Evolutionary conservation across 2,888 invertebrate species (phyloP), one percentile per base, ranked within the genome.

Genomic region (Scaptomyza caliginosa): DNA sequence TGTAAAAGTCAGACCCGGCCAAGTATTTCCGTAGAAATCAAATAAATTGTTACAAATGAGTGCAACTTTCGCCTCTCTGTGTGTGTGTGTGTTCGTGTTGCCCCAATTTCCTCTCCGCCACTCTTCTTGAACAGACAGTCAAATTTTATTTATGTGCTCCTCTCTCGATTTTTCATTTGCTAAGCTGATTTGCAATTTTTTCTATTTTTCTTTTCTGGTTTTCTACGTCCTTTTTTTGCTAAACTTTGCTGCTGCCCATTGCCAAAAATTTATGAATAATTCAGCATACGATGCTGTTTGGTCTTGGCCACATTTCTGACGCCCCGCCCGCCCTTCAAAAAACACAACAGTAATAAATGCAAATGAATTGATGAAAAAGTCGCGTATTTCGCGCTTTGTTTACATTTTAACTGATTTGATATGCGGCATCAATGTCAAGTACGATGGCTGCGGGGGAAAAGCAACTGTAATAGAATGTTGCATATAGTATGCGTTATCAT

Each of bases 31-130:
- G 64, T 55, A 56, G 56, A 69, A 77, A 83, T 79, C 80, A 86
- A 87, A 84, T 83, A 84, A 84, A 84, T 84, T 86, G 86, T 72
- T 82, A 84, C 86, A 86, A 84, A 84, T 87, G 83, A 87, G 86
- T 73, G 84, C 77, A 86, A 75, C 77, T 87, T 85, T 86, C 74
- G 48, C 40, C 62, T 56, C 40, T 42, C 6, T 30, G 7, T 13
- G 6, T 13, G 13, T 32, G 13, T 32, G 13, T 13, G 13, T 32
- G 13, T 7, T 6, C 7, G 13, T 13, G 16, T 16, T 26, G 10
- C 43, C 8, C 17, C 0, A n/a, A n/a, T 3, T 4, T 8, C 10
- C 10, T 7, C 13, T 10, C 11, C 5, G 2, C n/a, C 16, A 2
- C 16, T 11, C 17, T 32, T 2, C 43, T 21, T 43, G 49, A 8